A percentile compares a stretch with the other conserved stretches of the same genome.
Evolutionary conservation across 2,113 vertebrate genomes (phyloP).

Genomic region (Vidua macroura): DNA sequence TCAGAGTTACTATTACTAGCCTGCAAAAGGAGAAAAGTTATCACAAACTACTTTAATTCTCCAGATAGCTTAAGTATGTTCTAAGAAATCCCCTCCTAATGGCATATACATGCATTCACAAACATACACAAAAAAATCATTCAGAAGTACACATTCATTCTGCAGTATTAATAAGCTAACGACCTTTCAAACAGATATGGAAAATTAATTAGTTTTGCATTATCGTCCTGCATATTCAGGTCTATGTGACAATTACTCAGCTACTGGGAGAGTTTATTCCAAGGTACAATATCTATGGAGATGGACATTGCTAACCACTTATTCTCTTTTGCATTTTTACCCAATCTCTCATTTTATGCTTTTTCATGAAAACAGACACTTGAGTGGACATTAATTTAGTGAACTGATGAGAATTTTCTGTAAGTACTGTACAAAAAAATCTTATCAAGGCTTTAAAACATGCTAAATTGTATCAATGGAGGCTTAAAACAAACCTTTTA

Average conservation of each 20-base stretch:
- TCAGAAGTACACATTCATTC: neutral
- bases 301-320: neutral
- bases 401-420: neutral
- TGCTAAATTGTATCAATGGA: neutral
- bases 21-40: constrained; percentile 2
- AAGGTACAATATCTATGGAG: neutral
- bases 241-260: neutral
- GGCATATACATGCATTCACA: neutral
- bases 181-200: neutral
- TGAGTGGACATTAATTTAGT: neutral
- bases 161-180: neutral
- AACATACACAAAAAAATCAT: neutral
- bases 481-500: neutral
- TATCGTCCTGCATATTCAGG: neutral
- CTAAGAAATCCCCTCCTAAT: neutral
- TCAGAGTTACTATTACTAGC: neutral
- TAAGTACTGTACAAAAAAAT: neutral
- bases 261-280: neutral
- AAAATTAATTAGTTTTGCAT: neutral
- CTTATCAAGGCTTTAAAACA: neutral
- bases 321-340: neutral
- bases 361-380: neutral
- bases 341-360: neutral
- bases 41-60: neutral
- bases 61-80: neutral